phyloP scores from a whole-genome alignment of 2,888 invertebrate species.

The Chironomus riparius region DNA sequence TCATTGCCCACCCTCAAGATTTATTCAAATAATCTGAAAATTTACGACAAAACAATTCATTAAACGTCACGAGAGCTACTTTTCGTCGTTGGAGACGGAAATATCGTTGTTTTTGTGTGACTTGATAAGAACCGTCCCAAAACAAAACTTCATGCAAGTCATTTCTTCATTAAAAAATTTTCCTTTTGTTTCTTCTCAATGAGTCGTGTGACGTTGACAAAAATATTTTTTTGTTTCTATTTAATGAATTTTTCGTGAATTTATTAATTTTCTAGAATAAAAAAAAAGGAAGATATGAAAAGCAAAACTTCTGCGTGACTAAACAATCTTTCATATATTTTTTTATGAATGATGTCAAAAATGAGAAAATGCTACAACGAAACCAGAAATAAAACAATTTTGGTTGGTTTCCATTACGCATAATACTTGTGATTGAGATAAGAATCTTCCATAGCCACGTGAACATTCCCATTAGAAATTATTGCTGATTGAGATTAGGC shows the following conservation, averaged over 20 bases:
- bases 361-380: background rate
- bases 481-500: slow-evolving; percentile 15
- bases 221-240: background rate
- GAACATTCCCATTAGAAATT: slow-evolving; percentile 22
- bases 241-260: background rate
- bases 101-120: background rate
- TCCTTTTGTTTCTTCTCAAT: background rate
- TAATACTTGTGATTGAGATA: background rate
- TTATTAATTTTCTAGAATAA: background rate
- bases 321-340: background rate
- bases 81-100: background rate
- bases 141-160: background rate
- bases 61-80: background rate
- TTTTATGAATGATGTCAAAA: background rate
- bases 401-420: slow-evolving; percentile 14
- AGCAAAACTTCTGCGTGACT: background rate
- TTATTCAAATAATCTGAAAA: background rate
- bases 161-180: background rate
- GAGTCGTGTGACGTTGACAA: background rate
- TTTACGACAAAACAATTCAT: slow-evolving; percentile 1
- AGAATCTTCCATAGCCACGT: slow-evolving; percentile 8
- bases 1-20: background rate
- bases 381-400: background rate
- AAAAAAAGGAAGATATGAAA: background rate
- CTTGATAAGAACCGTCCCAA: background rate